Evolutionary conservation across 2,797 vertebrate genomes (phyloP), one percentile per base, ranked within the genome.

Genomic region (Yasuhikotakia modesta): DNA sequence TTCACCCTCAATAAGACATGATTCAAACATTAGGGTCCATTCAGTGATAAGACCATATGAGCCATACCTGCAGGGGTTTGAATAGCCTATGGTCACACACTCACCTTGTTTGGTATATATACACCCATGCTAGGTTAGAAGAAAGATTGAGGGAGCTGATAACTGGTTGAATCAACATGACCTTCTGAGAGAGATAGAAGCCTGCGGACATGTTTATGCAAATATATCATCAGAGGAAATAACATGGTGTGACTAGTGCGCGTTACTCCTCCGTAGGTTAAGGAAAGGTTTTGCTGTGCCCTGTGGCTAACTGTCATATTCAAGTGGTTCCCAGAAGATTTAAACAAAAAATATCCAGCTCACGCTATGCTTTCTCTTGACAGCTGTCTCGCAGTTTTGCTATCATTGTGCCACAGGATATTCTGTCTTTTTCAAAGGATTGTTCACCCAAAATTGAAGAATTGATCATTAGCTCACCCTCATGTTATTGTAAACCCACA

Each of bases 121-220:
- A 83, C 76, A 81, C 72, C n/a, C n/a, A 79, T 65, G n/a, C 50
- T 10, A 43, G 14, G 78, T 70, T 70, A 81, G 76, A 53, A 30
- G 86, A 80, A 78, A 76, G 82, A 76, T 76, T 27, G 64, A 63
- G 75, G 79, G 73, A 85, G 77, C 1, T 78, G 66, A 63, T 81
- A 82, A 86, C 83, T 43, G 48, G 35, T 79, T 66, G 82, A 84
- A 86, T 75, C 70, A 79, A 58, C 16, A 52, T 46, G 0, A 77
- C 80, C 70, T 75, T 86, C 79, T 71, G 78, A 70, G 65, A 78
- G 70, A 81, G 84, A 67, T 66, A n/a, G 24, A 68, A 22, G 82
- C 88, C 85, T 81, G 61, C 1, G 81, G 87, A 74, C 65, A 55
- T 73, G 60, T 89, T 88, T 86, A 89, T 87, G 87, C 83, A 87